phyloP scores from a whole-genome alignment of 2,113 vertebrate species.

The Aegithalos caudatus region DNA sequence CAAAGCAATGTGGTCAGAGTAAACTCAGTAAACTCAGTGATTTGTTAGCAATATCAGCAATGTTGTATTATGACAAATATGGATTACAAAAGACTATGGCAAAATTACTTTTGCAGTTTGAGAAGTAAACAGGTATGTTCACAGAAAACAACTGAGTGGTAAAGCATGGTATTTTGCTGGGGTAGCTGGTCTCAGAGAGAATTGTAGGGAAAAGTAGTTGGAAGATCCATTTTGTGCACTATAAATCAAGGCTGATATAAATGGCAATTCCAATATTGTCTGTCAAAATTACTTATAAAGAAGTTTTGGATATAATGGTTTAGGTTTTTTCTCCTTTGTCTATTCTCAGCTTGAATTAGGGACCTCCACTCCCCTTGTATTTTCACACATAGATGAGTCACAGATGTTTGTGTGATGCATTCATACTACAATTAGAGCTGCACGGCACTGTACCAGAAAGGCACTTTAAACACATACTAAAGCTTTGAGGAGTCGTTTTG shows the following conservation, averaged over 20 bases:
- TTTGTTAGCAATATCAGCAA: slow-evolving; percentile 7
- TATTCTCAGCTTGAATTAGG: not conserved
- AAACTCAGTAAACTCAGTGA: not conserved
- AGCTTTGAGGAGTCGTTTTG: not conserved
- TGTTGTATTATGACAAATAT: slow-evolving; percentile 9
- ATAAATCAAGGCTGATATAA: not conserved
- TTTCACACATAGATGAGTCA: not conserved
- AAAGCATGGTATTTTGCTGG: not conserved
- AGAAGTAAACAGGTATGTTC: not conserved
- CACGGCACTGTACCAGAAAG: not conserved
- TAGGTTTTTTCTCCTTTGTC: not conserved
- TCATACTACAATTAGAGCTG: not conserved
- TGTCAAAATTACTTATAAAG: not conserved
- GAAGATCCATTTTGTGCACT: not conserved
- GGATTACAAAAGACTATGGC: not conserved
- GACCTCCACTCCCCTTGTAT: not conserved
- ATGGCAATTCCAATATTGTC: not conserved
- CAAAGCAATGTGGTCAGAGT: not conserved
- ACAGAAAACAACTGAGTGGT: not conserved
- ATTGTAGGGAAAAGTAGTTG: not conserved
- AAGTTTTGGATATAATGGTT: not conserved
- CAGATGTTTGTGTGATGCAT: not conserved
- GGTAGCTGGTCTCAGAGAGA: not conserved
- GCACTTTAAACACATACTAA: not conserved
- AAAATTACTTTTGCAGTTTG: slow-evolving; percentile 1